These are phyloP conservation scores for Callospermophilus lateralis DNA, from an alignment of 2,113 vertebrate species.

Conservation along the genomic window DNA sequence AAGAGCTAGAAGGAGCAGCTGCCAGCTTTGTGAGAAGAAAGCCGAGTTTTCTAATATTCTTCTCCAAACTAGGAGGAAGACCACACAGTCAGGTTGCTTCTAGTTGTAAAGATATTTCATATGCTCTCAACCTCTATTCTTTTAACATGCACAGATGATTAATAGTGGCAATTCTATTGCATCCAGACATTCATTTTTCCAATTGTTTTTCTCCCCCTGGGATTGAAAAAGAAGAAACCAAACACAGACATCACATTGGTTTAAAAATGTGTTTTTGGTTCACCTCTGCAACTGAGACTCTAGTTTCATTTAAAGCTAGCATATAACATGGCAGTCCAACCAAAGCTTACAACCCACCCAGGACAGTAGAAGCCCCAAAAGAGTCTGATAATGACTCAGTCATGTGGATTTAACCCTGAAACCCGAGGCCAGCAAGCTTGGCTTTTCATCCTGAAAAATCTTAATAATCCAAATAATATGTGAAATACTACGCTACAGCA, in stretches of 20 bases:
- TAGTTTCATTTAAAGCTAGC: conserved; percentile 35
- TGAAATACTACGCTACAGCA: conserved; percentile 39
- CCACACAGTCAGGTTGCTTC: conserved; percentile 49
- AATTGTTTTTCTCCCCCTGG: background rate
- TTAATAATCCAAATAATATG: conserved; percentile 60
- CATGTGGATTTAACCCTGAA: conserved; percentile 12
- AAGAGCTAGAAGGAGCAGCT: background rate
- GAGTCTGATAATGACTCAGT: background rate
- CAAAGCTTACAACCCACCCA: background rate
- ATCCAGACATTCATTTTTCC: conserved; percentile 33
- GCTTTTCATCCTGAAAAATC: conserved; percentile 30
- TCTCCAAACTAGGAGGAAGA: background rate
- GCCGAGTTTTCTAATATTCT: conserved; percentile 11
- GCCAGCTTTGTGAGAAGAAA: background rate
- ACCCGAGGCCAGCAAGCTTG: background rate
- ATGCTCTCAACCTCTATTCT: background rate
- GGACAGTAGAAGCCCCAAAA: background rate
- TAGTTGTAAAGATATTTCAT: conserved; percentile 2
- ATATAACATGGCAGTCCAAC: background rate
- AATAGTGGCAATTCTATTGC: background rate
- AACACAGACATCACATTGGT: conserved; percentile 15
- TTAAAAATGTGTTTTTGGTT: conserved; percentile 48
- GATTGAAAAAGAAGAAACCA: conserved; percentile 31
- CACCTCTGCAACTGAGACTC: background rate
- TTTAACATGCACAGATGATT: conserved; percentile 33